phyloP scores from a whole-genome alignment of 2,113 vertebrate genomes.

The Eulemur macaco region DNA sequence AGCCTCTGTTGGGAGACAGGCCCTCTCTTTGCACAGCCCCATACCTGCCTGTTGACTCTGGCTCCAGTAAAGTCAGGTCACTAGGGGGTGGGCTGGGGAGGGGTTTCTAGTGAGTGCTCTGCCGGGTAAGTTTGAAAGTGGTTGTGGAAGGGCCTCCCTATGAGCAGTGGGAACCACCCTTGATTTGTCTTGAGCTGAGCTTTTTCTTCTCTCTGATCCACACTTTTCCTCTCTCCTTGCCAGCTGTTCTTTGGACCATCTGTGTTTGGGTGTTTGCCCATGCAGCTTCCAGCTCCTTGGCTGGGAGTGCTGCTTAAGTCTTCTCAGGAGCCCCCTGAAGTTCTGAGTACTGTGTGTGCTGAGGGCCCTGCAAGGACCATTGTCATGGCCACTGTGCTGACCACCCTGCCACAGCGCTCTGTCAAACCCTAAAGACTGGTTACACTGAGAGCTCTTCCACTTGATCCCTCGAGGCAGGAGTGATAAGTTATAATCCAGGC shows the following conservation, averaged over 20 bases:
- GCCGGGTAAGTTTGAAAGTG: not conserved
- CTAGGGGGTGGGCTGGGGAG: no score
- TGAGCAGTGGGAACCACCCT: not conserved
- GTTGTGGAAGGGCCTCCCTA: not conserved
- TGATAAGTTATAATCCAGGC: not conserved
- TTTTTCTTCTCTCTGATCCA: not conserved
- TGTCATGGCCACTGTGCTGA: not conserved
- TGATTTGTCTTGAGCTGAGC: not conserved
- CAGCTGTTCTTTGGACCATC: not conserved
- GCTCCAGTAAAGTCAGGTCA: not conserved
- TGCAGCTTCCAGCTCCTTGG: not conserved
- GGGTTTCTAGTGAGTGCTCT: not conserved
- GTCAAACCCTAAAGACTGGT: not conserved
- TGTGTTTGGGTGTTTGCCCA: not conserved
- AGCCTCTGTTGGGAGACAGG: not conserved
- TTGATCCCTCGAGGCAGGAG: not conserved
- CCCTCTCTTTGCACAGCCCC: not conserved
- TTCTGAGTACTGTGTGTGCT: not conserved
- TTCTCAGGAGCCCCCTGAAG: not conserved
- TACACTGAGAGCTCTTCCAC: not conserved
- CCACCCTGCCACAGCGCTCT: not conserved
- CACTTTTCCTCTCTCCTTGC: not conserved
- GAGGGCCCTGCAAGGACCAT: not conserved
- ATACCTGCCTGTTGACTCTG: not conserved
- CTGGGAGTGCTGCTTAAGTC: not conserved